Conservation (phyloP, 2,797 vertebrate species). For the Labeo calbasu region DNA sequence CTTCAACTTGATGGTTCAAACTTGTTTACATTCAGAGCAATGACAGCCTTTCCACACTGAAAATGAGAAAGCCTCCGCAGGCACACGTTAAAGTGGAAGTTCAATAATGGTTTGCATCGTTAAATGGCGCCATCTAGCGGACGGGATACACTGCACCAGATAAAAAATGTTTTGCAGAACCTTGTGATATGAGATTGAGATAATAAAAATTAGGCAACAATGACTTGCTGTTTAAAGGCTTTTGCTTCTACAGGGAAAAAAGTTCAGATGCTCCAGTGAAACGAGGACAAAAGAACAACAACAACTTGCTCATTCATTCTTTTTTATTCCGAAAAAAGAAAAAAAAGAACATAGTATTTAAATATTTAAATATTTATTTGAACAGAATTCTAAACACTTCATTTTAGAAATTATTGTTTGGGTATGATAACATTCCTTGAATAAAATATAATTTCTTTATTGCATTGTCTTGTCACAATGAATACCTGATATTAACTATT, state of each 20-base stretch:
- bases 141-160: neutral
- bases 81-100: neutral
- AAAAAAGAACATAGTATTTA: constrained; percentile 37
- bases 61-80: neutral
- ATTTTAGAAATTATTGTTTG: constrained; percentile 75
- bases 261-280: neutral
- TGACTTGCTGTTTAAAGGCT: neutral
- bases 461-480: constrained; percentile 72
- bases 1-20: neutral
- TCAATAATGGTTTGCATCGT: neutral
- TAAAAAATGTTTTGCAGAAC: neutral
- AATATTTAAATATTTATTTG: constrained; percentile 81
- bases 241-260: neutral
- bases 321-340: neutral
- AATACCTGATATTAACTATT: constrained; percentile 78
- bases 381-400: constrained; percentile 73
- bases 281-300: neutral
- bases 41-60: neutral
- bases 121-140: constrained; percentile 11
- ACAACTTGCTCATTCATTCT: neutral
- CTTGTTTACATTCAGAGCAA: neutral
- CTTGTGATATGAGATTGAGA: neutral
- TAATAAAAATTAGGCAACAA: neutral
- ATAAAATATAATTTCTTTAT: constrained; percentile 79
- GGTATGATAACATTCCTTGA: constrained; percentile 71